Conservation (phyloP, 2,113 vertebrate genomes). For the Plestiodon gilberti region DNA sequence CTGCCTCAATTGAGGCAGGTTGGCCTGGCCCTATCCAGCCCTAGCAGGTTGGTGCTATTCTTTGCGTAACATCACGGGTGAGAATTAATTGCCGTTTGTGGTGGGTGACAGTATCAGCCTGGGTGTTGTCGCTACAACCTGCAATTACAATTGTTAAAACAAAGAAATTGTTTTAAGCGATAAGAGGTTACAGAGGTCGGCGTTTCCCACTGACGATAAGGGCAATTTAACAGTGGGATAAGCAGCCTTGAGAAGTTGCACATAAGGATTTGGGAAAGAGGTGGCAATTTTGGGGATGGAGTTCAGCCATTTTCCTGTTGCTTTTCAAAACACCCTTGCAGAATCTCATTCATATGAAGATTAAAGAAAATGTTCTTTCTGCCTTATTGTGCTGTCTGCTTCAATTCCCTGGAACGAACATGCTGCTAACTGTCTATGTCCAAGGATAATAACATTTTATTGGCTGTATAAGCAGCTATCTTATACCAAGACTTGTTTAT, state of each 20-base stretch:
- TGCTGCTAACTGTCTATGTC: neutral
- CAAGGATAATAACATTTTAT: neutral
- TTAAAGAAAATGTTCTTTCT: neutral
- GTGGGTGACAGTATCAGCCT: neutral
- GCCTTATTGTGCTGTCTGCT: neutral
- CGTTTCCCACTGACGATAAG: neutral
- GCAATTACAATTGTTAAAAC: neutral
- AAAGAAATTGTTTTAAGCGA: neutral
- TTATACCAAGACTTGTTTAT: neutral
- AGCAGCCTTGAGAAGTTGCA: neutral
- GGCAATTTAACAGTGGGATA: neutral
- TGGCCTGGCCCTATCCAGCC: neutral
- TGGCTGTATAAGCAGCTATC: neutral
- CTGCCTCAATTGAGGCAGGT: neutral
- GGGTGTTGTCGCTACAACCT: neutral
- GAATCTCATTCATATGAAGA: neutral
- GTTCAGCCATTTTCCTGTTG: neutral
- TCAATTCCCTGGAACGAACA: too few species aligned
- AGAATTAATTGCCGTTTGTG: neutral
- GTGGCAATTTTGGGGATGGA: neutral
- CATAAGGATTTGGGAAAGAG: neutral
- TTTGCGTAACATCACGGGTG: neutral
- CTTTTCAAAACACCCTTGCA: neutral
- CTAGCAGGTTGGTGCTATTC: neutral
- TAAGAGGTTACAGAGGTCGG: neutral